These are phyloP conservation scores for Orussus abietinus DNA, from an alignment of 1,140 invertebrate species.

Conservation along the genomic window DNA sequence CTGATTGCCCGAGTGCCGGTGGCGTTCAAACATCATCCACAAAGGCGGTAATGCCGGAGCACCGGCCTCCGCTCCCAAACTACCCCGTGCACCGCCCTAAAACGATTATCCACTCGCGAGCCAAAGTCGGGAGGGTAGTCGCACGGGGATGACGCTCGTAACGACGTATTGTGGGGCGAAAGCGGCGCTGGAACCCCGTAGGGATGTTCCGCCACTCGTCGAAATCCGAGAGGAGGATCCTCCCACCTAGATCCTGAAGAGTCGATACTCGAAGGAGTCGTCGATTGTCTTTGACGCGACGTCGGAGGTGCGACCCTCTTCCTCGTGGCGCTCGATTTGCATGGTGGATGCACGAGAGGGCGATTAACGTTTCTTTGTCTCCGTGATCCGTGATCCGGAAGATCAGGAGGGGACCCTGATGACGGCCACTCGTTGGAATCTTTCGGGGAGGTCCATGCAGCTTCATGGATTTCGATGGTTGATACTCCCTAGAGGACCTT, in stretches of 20 bases:
- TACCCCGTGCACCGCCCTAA: conserved; percentile 37
- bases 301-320: background rate
- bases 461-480: no score
- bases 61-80: conserved; percentile 10
- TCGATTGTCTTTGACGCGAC: background rate
- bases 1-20: conserved; percentile 47
- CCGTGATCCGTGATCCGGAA: no score
- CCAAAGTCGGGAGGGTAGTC: conserved; percentile 24
- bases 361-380: no score
- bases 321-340: background rate
- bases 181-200: conserved; percentile 39
- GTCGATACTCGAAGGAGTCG: background rate
- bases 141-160: conserved; percentile 39
- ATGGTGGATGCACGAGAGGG: background rate
- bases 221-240: no score
- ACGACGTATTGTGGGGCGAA: conserved; percentile 48
- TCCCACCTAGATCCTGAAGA: background rate
- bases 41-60: conserved; percentile 45
- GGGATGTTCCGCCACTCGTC: no score
- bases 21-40: conserved; percentile 48
- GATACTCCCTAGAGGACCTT: no score
- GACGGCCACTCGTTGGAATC: no score
- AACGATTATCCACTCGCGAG: conserved; percentile 48
- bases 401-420: no score
- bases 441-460: no score